Conservation (phyloP, 2,113 vertebrate species). For the Dromiciops gliroides region DNA sequence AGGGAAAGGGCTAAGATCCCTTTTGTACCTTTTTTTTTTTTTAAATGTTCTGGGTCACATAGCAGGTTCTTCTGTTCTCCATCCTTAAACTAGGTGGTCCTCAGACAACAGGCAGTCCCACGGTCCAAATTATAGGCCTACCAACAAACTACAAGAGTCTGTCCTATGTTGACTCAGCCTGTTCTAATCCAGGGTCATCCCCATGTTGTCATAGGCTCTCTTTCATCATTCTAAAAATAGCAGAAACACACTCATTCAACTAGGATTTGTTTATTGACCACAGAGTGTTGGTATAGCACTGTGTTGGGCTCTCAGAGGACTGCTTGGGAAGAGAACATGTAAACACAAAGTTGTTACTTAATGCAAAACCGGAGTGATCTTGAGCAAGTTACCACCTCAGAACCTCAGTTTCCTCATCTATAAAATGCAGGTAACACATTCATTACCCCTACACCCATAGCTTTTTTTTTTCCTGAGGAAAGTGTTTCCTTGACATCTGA, state of each 20-base stretch:
- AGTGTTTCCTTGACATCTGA: neutral
- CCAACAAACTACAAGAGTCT: neutral
- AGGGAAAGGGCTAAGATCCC: neutral
- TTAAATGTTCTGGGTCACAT: neutral
- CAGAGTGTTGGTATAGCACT: neutral
- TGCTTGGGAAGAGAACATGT: neutral
- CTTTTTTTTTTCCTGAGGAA: neutral
- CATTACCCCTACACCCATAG: neutral
- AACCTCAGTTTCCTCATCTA: neutral
- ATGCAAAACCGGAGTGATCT: neutral
- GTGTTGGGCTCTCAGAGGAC: neutral
- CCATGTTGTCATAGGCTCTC: neutral
- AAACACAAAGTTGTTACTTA: neutral
- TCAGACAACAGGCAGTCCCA: neutral
- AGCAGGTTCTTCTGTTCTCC: neutral
- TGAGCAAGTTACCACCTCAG: neutral
- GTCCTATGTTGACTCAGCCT: neutral
- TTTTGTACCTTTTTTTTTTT: neutral
- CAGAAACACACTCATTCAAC: neutral
- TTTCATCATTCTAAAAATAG: slow-evolving; percentile 1
- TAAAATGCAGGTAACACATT: neutral
- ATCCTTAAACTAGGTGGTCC: neutral
- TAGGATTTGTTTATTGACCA: neutral
- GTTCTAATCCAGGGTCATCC: neutral
- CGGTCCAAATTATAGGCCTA: neutral